Evolutionary conservation across 2,888 invertebrate genomes (phyloP).

Genomic region (Loripinus fragilis): DNA sequence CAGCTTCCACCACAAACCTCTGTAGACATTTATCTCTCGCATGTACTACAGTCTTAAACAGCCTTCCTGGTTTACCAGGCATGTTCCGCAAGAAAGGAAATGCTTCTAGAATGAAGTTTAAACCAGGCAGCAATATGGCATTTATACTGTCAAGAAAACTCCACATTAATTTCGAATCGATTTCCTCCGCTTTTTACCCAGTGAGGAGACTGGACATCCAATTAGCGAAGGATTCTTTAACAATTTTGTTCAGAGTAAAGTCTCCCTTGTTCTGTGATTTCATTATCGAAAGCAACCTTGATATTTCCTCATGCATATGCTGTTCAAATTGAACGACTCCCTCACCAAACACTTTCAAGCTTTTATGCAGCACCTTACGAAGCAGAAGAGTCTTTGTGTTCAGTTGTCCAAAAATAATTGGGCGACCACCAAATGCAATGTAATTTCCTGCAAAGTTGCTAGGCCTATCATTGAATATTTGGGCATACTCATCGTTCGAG

Average conservation of each 20-base stretch:
- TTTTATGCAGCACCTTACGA: not conserved
- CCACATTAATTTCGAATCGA: not conserved
- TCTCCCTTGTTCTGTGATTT: not conserved
- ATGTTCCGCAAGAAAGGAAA: not conserved
- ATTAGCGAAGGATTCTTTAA: not conserved
- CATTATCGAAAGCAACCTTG: not conserved
- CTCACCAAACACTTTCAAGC: not conserved
- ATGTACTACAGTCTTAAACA: not conserved
- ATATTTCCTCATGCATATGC: not conserved
- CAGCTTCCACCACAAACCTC: not conserved
- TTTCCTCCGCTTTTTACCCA: not conserved
- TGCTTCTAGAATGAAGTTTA: not conserved
- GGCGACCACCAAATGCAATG: too few species aligned
- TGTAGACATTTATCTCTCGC: not conserved
- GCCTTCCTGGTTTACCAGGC: not conserved
- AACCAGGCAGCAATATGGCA: not conserved
- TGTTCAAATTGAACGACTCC: not conserved
- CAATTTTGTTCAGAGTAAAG: not conserved
- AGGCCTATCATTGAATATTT: not conserved
- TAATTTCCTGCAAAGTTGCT: too few species aligned
- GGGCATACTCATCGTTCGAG: not conserved
- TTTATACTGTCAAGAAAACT: not conserved
- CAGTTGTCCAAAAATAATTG: too few species aligned
- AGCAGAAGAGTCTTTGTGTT: not conserved
- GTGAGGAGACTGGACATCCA: not conserved